Evolutionary conservation across 2,113 vertebrate species (phyloP).

Genomic region (Bucco capensis): DNA sequence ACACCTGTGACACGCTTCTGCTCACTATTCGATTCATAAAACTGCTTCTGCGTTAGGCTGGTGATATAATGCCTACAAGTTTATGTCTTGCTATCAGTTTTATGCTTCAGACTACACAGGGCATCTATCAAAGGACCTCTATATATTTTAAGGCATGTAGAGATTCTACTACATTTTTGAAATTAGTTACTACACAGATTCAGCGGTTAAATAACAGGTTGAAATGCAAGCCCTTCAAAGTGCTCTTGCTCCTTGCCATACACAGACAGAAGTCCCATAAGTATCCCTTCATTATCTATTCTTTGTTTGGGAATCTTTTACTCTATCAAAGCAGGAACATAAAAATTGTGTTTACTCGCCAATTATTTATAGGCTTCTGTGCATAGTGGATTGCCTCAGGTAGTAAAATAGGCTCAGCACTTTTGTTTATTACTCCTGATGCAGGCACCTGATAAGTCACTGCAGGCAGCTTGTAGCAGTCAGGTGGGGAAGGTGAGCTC

Average conservation of each 20-base stretch:
- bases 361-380: not conserved
- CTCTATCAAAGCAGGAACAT: not conserved
- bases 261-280: not conserved
- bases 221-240: not conserved
- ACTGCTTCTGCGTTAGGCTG: not conserved
- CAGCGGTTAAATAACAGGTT: not conserved
- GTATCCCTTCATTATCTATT: no score
- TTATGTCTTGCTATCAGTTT: not conserved
- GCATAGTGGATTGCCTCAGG: not conserved
- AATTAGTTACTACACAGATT: not conserved
- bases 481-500: not conserved
- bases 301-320: not conserved
- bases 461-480: not conserved
- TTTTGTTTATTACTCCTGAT: not conserved
- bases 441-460: not conserved
- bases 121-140: not conserved
- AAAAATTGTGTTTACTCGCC: not conserved
- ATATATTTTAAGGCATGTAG: not conserved
- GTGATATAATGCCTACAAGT: not conserved
- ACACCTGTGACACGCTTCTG: not conserved
- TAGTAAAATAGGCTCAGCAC: not conserved
- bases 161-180: not conserved
- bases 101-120: not conserved
- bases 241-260: not conserved
- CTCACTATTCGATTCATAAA: not conserved